phyloP scores from a whole-genome alignment of 2,888 invertebrate genomes.

The Drosophila buzzatii region DNA sequence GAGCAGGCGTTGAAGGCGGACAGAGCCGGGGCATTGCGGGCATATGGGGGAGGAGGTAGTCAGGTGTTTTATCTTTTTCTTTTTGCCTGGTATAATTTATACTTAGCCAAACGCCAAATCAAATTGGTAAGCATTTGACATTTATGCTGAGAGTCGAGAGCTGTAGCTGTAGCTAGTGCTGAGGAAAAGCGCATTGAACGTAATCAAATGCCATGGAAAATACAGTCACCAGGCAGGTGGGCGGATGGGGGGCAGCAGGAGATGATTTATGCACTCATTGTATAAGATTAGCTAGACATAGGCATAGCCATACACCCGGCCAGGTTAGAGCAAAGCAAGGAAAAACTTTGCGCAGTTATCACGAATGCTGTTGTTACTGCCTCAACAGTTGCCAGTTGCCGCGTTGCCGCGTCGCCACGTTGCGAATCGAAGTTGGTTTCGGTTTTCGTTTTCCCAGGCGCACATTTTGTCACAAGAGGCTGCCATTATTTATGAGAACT shows the following conservation, averaged over 20 bases:
- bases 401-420: slow-evolving; percentile 19
- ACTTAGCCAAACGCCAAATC: slow-evolving; percentile 76
- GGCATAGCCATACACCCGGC: slow-evolving; percentile 8
- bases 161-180: slow-evolving; percentile 1
- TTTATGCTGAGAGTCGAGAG: slow-evolving; percentile 62
- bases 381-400: slow-evolving; percentile 21
- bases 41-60: slow-evolving; percentile 11
- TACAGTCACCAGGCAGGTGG: slow-evolving; percentile 26
- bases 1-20: background rate
- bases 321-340: slow-evolving; percentile 34
- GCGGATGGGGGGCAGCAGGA: slow-evolving; percentile 30
- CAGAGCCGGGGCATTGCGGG: background rate
- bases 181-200: slow-evolving; percentile 39
- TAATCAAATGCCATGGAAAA: slow-evolving; percentile 64
- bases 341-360: slow-evolving; percentile 76
- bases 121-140: slow-evolving; percentile 79
- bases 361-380: slow-evolving; percentile 57
- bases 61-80: slow-evolving; percentile 38
- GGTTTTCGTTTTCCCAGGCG: slow-evolving; percentile 70
- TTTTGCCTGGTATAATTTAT: slow-evolving; percentile 68
- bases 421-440: slow-evolving; percentile 32
- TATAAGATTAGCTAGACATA: slow-evolving; percentile 35
- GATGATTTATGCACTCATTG: slow-evolving; percentile 55
- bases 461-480: slow-evolving; percentile 75
- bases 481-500: slow-evolving; percentile 71